phyloP scores from a whole-genome alignment of 2,888 invertebrate genomes.

The Drosophila falleni region DNA sequence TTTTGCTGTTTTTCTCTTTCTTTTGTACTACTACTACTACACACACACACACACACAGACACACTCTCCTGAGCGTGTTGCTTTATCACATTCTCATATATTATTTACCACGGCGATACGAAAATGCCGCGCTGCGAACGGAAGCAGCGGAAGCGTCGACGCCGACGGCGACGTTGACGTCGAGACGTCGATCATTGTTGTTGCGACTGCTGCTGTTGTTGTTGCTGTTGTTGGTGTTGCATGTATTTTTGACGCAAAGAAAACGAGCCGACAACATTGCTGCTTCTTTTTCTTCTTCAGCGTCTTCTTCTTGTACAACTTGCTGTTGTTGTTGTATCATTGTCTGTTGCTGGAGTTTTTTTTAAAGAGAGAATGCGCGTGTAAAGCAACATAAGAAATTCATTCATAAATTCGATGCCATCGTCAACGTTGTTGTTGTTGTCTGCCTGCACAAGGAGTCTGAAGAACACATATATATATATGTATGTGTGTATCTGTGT shows the following conservation, averaged over 20 bases:
- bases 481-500: slow-evolving; percentile 27
- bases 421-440: slow-evolving; percentile 25
- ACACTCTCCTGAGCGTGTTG: slow-evolving; percentile 25
- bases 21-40: slow-evolving; percentile 23
- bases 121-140: slow-evolving; percentile 67
- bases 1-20: slow-evolving; percentile 43
- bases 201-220: slow-evolving; percentile 14
- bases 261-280: slow-evolving; percentile 56
- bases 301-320: slow-evolving; percentile 45
- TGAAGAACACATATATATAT: neutral
- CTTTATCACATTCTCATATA: slow-evolving; percentile 60
- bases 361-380: slow-evolving; percentile 68
- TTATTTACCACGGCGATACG: slow-evolving; percentile 56
- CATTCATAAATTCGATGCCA: slow-evolving; percentile 80
- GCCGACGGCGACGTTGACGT: slow-evolving; percentile 53
- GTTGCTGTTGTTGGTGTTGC: slow-evolving; percentile 40
- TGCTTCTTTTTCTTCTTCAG: slow-evolving; percentile 21
- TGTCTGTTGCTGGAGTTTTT: slow-evolving; percentile 63
- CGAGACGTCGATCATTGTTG: slow-evolving; percentile 55
- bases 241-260: slow-evolving; percentile 65
- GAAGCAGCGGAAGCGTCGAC: slow-evolving; percentile 80
- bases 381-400: slow-evolving; percentile 84
- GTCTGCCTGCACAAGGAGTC: slow-evolving; percentile 36
- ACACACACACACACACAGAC: slow-evolving; percentile 20
- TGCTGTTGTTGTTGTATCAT: slow-evolving; percentile 55